Evolutionary conservation across 1,140 invertebrate genomes (phyloP).

Genomic region (Eulimnadia texana): DNA sequence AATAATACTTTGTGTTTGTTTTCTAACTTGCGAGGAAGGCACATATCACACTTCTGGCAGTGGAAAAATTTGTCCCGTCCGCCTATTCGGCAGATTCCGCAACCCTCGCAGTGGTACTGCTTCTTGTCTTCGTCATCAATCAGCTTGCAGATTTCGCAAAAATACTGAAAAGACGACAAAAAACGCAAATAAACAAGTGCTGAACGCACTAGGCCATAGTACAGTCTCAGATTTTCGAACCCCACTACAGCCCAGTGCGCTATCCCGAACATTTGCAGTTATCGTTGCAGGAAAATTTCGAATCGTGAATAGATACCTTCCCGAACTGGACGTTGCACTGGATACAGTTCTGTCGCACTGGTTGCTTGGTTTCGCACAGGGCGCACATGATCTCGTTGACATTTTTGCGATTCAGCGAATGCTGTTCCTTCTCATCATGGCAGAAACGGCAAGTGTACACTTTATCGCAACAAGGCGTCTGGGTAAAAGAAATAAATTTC

Average conservation of each 20-base stretch:
- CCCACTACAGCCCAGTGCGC: not conserved
- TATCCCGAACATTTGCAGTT: not conserved
- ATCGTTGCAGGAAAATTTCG: conserved; percentile 1
- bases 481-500: conserved; percentile 24
- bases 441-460: conserved; percentile 75
- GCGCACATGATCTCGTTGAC: conserved; percentile 67
- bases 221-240: not conserved
- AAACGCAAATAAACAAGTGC: conserved; percentile 12
- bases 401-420: conserved; percentile 62
- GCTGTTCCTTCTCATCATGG: conserved; percentile 70
- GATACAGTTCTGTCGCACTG: conserved; percentile 57
- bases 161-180: conserved; percentile 54
- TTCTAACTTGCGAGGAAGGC: conserved; percentile 57
- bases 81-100: conserved; percentile 74
- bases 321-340: conserved; percentile 60
- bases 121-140: conserved; percentile 76
- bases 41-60: conserved; percentile 74
- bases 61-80: conserved; percentile 74
- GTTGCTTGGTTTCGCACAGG: conserved; percentile 60
- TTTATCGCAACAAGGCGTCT: conserved; percentile 78
- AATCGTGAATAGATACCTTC: conserved; percentile 36
- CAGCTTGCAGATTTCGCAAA: conserved; percentile 69
- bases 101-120: conserved; percentile 76
- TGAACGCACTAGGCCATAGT: not conserved
- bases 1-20: conserved; percentile 57